A percentile compares a stretch with the other conserved stretches of the same genome.
Evolutionary conservation across 2,113 vertebrate genomes (phyloP).

Genomic region (Rutilus rutilus): DNA sequence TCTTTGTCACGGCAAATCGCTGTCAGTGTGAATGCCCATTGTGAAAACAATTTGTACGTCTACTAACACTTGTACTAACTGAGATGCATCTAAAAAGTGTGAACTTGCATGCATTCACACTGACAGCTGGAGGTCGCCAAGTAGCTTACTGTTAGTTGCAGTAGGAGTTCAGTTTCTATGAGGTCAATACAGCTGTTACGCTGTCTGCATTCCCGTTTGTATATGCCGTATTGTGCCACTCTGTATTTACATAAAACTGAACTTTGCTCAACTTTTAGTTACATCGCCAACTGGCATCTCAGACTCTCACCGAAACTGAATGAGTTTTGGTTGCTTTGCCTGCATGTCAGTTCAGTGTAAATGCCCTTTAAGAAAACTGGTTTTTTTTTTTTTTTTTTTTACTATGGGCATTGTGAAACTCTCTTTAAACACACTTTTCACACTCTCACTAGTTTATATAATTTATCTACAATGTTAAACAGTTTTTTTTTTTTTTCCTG

Average conservation of each 20-base stretch:
- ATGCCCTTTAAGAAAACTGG: neutral
- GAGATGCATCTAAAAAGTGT: neutral
- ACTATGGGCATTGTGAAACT: neutral
- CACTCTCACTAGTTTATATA: neutral
- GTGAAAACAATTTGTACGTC: neutral
- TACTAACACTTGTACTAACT: neutral
- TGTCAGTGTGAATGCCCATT: neutral
- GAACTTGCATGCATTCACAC: neutral
- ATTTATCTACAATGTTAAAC: neutral
- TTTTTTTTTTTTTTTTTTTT: too few species aligned
- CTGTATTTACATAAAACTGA: constrained; percentile 5
- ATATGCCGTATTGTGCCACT: neutral
- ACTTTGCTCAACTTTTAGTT: neutral
- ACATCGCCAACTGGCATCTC: neutral
- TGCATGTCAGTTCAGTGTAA: neutral
- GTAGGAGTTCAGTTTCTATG: neutral
- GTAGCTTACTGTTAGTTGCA: neutral
- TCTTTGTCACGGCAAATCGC: neutral
- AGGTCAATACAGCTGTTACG: neutral
- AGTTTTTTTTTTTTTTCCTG: neutral
- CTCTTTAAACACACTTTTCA: neutral
- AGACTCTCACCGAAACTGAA: neutral
- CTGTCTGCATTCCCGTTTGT: neutral
- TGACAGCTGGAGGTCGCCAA: neutral
- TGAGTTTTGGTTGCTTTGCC: neutral